Base-by-base conservation (phyloP, 2,888 invertebrate species). In the Smittia sp. region DNA sequence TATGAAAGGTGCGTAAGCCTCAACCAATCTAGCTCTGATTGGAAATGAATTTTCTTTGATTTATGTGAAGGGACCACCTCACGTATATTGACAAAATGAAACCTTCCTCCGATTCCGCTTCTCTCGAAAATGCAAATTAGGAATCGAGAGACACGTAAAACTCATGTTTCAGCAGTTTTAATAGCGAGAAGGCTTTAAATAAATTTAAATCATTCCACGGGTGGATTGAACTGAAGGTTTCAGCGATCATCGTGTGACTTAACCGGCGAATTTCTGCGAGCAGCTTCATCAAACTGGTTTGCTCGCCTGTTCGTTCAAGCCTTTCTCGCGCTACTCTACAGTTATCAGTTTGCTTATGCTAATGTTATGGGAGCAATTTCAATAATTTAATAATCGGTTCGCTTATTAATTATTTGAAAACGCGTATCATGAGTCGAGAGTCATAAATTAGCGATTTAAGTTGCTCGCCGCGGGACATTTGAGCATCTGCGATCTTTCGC, bases 311-410 rank as follows among this genome's bases (percentile, higher is more conserved):
- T 63, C 27, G 25, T 27, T n/a, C n/a, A 27, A 13, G 58, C 15
- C 20, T 20, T 4, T 58, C 20, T 22, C 18, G 1, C n/a, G n/a
- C n/a, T 46, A 46, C n/a, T 46, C n/a, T 58, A 22, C 11, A 27
- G 20, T n/a, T 63, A 63, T 63, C 58, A 58, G 58, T 22, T 46
- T 46, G 24, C 18, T 46, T 27, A 63, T 63, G 25, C 27, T n/a
- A 63, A 63, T 63, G n/a, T 63, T 63, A 63, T 58, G 20, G 58
- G 27, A 63, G n/a, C 63, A 27, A 63, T 63, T 63, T 63, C 15
- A 25, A 63, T 63, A 63, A 63, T 63, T 63, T 27, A 63, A 63
- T 63, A 63, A 63, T 27, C 63, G 25, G 63, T 63, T 63, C 24
- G 63, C 63, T n/a, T 27, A 25, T 63, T 63, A 63, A 63, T 63